Base-by-base conservation (phyloP, 2,113 vertebrate genomes). In the Lepus timidus region DNA sequence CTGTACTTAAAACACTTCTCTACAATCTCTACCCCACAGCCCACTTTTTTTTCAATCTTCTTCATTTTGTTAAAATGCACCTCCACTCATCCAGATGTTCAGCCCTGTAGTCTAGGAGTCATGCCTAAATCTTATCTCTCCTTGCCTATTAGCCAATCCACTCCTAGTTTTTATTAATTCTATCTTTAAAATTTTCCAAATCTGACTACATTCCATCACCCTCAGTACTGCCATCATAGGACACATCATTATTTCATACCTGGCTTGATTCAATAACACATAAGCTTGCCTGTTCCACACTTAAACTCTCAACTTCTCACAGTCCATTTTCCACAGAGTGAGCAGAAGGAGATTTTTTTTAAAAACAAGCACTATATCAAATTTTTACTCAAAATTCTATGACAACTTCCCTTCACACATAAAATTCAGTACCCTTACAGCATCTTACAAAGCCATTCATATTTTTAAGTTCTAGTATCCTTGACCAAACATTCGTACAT, bases 161-260 rank as follows among this genome's bases (percentile, higher is more conserved):
- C 49, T 23, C 65, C 11, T 82, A 67, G 31, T 29, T 36, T 79
- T 70, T 67, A 83, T 11, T 82, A 51, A 3, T 9, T 83, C 62
- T 55, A 49, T 27, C 64, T 65, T 78, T 91, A 64, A 85, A 87
- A 83, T 65, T 55, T 83, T 65, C 88, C 70, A 91, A 82, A 65
- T 67, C 64, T 88, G 52, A 71, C 64, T 20, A 49, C 22, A 88
- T 84, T 78, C 39, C 31, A n/a, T 78, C 83, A 27, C 9, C 61
- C 76, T 31, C 29, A 75, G 58, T 17, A 31, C 75, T 58, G 10
- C 33, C 23, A 80, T 82, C 27, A 25, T 75, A n/a, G n/a, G 19
- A 16, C 25, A 75, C n/a, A 27, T 51, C n/a, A 73, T 86, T 25
- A 52, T 74, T 85, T 67, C 82, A 58, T 80, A 85, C 29, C 29